These are phyloP conservation scores for Pseudocheirus occidentalis DNA, from an alignment of 2,797 vertebrate genomes.

Conservation along the genomic window DNA sequence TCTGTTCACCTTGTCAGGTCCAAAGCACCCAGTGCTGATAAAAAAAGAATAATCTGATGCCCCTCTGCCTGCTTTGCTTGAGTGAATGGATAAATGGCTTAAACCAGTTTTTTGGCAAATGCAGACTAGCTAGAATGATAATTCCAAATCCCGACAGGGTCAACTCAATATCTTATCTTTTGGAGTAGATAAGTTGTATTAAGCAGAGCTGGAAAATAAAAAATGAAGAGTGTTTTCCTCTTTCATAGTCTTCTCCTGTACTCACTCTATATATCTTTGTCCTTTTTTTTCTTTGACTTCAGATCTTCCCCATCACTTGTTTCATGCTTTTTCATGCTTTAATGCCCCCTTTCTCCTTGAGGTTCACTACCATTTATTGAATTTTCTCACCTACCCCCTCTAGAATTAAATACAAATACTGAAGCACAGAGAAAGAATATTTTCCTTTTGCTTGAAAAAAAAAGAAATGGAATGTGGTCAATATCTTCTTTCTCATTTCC, in stretches of 20 bases:
- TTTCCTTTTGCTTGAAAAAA: neutral
- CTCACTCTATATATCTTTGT: conserved; percentile 45
- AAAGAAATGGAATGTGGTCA: neutral
- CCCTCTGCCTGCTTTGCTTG: conserved; percentile 49
- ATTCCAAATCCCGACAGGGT: conserved; percentile 53
- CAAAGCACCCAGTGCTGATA: conserved; percentile 52
- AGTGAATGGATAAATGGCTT: conserved; percentile 61
- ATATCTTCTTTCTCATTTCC: neutral
- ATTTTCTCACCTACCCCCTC: neutral
- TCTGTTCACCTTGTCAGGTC: conserved; percentile 50
- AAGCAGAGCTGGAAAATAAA: conserved; percentile 50
- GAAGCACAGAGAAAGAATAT: neutral
- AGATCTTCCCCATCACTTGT: neutral
- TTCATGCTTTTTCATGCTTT: conserved; percentile 27
- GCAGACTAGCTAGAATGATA: conserved; percentile 46
- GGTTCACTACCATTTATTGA: neutral
- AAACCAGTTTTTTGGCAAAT: conserved; percentile 64
- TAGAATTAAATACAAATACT: neutral
- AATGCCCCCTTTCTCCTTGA: conserved; percentile 38
- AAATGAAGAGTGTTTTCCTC: conserved; percentile 20
- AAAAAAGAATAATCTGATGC: conserved; percentile 55
- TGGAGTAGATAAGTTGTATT: conserved; percentile 47
- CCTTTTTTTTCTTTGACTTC: conserved; percentile 3
- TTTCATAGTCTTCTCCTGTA: conserved; percentile 41
- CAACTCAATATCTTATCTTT: conserved; percentile 64